A percentile compares a stretch with the other conserved stretches of the same genome.
phyloP scores from a whole-genome alignment of 2,888 invertebrate genomes.

The Crossocerus cetratus region DNA sequence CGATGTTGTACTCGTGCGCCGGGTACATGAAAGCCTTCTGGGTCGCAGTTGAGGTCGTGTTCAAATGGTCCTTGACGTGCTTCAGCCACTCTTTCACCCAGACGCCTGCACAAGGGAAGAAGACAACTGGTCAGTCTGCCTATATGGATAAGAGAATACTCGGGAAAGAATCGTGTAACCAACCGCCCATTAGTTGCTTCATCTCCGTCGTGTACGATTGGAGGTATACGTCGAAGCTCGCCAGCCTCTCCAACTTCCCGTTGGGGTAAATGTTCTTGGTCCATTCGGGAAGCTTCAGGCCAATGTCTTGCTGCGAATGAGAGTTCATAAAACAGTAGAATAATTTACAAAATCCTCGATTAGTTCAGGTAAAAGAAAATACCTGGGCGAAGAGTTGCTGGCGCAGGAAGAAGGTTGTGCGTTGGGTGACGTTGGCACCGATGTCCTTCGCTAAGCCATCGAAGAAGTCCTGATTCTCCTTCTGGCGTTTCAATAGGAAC shows the following conservation, averaged over 20 bases:
- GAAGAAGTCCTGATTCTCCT: conserved; percentile 13
- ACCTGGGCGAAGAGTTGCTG: conserved; percentile 30
- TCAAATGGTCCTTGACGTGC: conserved; percentile 21
- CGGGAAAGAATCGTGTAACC: background rate
- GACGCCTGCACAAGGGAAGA: conserved; percentile 13
- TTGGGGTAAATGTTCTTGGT: conserved; percentile 77
- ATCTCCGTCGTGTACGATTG: conserved; percentile 14
- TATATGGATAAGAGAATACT: background rate
- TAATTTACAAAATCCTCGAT: background rate
- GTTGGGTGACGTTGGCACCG: conserved; percentile 30
- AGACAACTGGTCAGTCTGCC: background rate
- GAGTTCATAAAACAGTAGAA: background rate
- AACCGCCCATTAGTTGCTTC: conserved; percentile 37
- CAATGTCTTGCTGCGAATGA: conserved; percentile 63
- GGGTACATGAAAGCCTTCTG: conserved; percentile 37
- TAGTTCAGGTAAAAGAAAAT: background rate
- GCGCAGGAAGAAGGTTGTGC: conserved; percentile 2
- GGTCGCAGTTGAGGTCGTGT: background rate
- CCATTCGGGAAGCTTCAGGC: conserved; percentile 79
- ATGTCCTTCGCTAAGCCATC: conserved; percentile 23
- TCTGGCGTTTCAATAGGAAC: background rate
- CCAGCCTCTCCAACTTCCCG: conserved; percentile 72
- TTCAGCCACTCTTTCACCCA: conserved; percentile 37
- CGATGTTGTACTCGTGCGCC: conserved; percentile 34
- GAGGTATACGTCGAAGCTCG: conserved; percentile 22